These are phyloP conservation scores for Tetragnatha montana DNA, from an alignment of 2,888 invertebrate genomes.

Conservation along the genomic window DNA sequence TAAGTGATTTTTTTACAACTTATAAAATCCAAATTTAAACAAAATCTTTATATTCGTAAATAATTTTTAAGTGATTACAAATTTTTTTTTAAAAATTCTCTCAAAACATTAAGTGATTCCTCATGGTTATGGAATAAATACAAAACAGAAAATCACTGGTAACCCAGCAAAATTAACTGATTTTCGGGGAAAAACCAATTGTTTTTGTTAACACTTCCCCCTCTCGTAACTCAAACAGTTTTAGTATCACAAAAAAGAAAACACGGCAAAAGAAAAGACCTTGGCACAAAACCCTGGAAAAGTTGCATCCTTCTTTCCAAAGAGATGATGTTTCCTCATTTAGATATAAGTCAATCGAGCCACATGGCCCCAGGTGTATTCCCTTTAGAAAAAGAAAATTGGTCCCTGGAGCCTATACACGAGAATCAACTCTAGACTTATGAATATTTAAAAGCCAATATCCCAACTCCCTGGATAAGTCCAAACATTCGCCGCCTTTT, in stretches of 20 bases:
- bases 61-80: too few species aligned
- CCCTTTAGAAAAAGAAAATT: conserved; percentile 8
- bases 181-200: too few species aligned
- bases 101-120: too few species aligned
- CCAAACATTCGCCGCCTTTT: conserved; percentile 32
- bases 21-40: too few species aligned
- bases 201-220: too few species aligned
- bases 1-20: too few species aligned
- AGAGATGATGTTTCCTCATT: conserved; percentile 26
- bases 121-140: too few species aligned
- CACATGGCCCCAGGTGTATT: conserved; percentile 24
- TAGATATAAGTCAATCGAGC: conserved; percentile 24
- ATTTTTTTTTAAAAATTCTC: too few species aligned
- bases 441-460: conserved; percentile 67
- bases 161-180: too few species aligned
- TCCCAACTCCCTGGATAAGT: conserved; percentile 29
- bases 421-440: conserved; percentile 47
- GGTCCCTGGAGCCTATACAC: conserved; percentile 27
- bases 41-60: too few species aligned
- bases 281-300: background rate
- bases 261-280: background rate
- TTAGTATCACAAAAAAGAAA: background rate
- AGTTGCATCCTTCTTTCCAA: background rate
- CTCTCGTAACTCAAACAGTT: too few species aligned
- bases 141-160: too few species aligned